These are phyloP conservation scores for Botia kubotai DNA, from an alignment of 2,797 vertebrate genomes.

Conservation along the genomic window DNA sequence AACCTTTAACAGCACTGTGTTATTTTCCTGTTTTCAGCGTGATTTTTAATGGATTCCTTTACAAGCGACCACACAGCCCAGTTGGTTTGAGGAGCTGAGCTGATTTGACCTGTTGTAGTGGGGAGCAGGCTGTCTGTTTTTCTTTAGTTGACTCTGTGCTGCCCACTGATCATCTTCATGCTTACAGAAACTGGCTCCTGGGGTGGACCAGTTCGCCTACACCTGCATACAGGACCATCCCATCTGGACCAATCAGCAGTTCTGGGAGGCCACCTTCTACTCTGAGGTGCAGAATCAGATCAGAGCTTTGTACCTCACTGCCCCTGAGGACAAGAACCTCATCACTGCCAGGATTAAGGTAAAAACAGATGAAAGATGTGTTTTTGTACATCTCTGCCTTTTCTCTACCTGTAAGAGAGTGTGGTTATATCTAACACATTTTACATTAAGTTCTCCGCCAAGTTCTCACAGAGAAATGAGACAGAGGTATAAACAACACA, in stretches of 20 bases:
- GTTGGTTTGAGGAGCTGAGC: conserved; percentile 39
- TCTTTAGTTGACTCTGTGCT: background rate
- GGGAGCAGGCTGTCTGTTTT: conserved; percentile 6
- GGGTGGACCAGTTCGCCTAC: conserved; percentile 97
- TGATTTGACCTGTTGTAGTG: background rate
- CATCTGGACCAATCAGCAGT: conserved; percentile 96
- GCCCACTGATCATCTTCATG: conserved; percentile 6
- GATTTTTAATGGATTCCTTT: conserved; percentile 54
- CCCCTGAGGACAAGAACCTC: conserved; percentile 79
- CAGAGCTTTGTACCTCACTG: conserved; percentile 89
- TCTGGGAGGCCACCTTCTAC: conserved; percentile 98
- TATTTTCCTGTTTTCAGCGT: conserved; percentile 55
- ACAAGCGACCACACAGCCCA: conserved; percentile 35
- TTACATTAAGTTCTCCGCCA: too few species aligned
- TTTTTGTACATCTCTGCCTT: background rate
- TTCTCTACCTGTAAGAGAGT: too few species aligned
- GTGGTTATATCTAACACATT: too few species aligned
- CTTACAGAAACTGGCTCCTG: conserved; percentile 90
- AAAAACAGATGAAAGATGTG: conserved; percentile 8
- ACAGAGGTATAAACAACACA: too few species aligned
- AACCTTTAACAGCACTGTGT: conserved; percentile 39
- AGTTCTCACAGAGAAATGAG: too few species aligned
- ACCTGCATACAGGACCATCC: conserved; percentile 97
- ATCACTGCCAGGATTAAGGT: conserved; percentile 83
- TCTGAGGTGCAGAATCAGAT: conserved; percentile 95